These are phyloP conservation scores for Sebastes wilsoni DNA, from an alignment of 2,797 vertebrate genomes.

Conservation along the genomic window DNA sequence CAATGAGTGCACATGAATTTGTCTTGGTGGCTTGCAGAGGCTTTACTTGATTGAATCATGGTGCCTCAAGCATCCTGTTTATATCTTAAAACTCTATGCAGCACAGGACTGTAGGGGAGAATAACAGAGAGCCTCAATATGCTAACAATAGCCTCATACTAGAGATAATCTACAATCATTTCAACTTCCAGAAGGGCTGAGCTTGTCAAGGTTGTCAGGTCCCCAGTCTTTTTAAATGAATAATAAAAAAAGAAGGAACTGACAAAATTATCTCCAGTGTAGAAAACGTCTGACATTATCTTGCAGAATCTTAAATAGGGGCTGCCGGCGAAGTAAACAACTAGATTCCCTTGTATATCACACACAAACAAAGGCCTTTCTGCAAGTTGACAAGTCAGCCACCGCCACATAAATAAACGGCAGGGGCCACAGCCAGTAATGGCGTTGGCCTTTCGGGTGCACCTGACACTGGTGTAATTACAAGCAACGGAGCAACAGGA, in stretches of 20 bases:
- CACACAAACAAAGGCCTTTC: constrained; percentile 15
- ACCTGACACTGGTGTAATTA: constrained; percentile 38
- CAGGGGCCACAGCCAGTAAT: constrained; percentile 6
- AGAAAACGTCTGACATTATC: background rate
- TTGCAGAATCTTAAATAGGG: constrained; percentile 6
- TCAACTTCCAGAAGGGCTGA: constrained; percentile 18
- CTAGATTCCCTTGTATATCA: background rate
- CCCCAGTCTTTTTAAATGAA: background rate
- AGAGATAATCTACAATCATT: constrained; percentile 11
- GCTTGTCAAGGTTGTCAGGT: constrained; percentile 1
- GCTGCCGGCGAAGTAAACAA: background rate
- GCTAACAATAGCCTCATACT: background rate
- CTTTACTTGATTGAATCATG: background rate
- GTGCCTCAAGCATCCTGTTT: background rate
- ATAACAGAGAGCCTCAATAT: background rate
- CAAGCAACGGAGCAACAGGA: constrained; percentile 19
- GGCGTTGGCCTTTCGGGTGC: constrained; percentile 8
- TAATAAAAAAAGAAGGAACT: constrained; percentile 15
- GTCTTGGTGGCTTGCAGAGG: background rate
- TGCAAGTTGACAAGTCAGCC: background rate
- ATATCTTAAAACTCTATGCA: background rate
- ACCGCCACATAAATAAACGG: background rate
- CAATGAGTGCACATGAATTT: background rate
- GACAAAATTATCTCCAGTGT: background rate
- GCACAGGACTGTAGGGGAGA: background rate